Evolutionary conservation across 64 coral and sea anemone genomes (phyloP).

Genomic region (Astreopora myriophthalma): DNA sequence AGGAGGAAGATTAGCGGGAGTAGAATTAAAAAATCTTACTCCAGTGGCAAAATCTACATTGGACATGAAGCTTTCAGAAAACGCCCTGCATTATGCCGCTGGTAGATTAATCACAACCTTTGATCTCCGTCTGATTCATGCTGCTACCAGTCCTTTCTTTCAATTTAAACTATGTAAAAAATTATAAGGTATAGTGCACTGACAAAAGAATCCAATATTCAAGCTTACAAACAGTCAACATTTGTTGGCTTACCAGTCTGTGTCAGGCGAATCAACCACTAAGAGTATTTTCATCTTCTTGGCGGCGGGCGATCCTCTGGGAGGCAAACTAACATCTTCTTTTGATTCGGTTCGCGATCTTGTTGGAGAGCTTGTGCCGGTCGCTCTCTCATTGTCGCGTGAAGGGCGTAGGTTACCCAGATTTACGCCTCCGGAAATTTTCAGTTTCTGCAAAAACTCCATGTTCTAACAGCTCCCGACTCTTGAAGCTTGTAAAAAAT

Average conservation of each 20-base stretch:
- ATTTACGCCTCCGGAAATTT: conserved; percentile 47
- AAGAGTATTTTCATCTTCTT: conserved; percentile 87
- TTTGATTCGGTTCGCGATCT: neutral
- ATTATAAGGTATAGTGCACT: neutral
- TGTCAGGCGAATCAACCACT: conserved; percentile 89
- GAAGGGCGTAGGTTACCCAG: conserved; percentile 29
- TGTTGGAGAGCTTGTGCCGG: neutral
- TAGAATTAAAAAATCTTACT: neutral
- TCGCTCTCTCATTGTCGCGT: neutral
- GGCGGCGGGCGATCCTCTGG: conserved; percentile 59
- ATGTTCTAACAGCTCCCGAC: neutral
- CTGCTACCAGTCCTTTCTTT: neutral
- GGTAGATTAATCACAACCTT: neutral
- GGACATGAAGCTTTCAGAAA: neutral
- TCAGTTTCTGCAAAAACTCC: conserved; percentile 74
- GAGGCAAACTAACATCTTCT: conserved; percentile 63
- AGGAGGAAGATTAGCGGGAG: no score
- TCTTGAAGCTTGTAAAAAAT: conserved; percentile 1
- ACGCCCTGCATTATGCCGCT: neutral
- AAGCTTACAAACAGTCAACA: neutral
- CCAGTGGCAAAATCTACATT: neutral
- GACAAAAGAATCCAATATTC: neutral
- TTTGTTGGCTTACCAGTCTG: conserved; percentile 76
- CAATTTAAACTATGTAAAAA: neutral
- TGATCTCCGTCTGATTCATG: neutral